Evolutionary conservation across 1,140 invertebrate genomes (phyloP), one percentile per base, ranked within the genome.

Genomic region (Planococcus citri): DNA sequence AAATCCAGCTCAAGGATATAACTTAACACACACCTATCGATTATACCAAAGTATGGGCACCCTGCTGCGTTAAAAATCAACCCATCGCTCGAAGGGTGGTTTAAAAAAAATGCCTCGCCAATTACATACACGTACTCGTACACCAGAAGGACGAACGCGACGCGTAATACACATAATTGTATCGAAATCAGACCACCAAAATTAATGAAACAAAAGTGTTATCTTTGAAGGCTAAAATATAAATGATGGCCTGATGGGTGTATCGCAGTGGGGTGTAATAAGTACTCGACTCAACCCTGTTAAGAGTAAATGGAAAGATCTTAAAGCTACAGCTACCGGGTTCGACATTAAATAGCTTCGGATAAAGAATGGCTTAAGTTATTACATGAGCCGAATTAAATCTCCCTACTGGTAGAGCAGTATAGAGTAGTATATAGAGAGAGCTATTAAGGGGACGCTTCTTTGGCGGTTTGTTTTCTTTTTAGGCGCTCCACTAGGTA

Each of bases 301-400:
- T 51, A 51, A 51, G 10, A 64, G 60, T 64, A 64, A 64, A 64
- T 64, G 60, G 60, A 64, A 64, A 64, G 60, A 64, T 64, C 22
- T 64, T 64, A 64, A 64, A 64, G 51, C 51, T 25, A 64, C 22
- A n/a, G 17, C 17, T 25, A 64, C 22, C 22, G 60, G 60, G 10
- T 64, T 64, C 60, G 60, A 64, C 60, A 64, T 24, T 64, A 64
- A 64, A 64, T 64, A 64, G 60, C 60, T 64, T 9, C 60, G 60
- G 60, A 64, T 64, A 64, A 64, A 64, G 60, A 64, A 64, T 64
- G 60, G 60, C 60, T 64, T 64, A 64, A 64, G 60, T 64, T 64
- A 64, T 64, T 64, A 64, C 60, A 64, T 27, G 60, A 64, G 25
- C 10, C 60, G 60, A 64, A 64, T 64, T 64, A 64, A 64, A 64